Evolutionary conservation across 2,113 vertebrate species (phyloP), one percentile per base, ranked within the genome.

Genomic region (Oreochromis niloticus): DNA sequence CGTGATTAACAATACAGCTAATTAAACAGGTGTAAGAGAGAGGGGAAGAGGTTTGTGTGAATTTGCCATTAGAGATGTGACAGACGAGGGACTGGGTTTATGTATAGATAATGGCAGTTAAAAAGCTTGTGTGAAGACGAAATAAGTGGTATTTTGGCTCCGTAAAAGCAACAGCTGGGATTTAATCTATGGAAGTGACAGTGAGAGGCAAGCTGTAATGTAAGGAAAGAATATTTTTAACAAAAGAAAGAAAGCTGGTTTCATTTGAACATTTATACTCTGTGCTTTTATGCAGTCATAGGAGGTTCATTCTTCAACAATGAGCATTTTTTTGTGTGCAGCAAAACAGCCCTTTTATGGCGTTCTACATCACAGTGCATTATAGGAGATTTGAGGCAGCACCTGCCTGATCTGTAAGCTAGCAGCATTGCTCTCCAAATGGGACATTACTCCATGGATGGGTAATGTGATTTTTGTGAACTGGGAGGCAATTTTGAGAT

Each of bases 401-500:
- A 16, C 30, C 81, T 61, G 73, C 59, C 71, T 81, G 10, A 71
- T 83, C 89, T 75, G 66, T 11, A 41, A 68, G 83, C 61, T 17
- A 39, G 50, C 81, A 27, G 81, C 24, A 22, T 6, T 19, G 81
- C 89, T 81, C 83, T 86, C 88, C 85, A 91, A 93, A 93, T 91
- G 91, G 91, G 87, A 84, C 52, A 78, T 78, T 78, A 78, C 27
- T 78, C 59, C 43, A 24, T 81, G 88, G 83, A 89, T 71, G 81
- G 71, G 88, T 92, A 91, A 94, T 93, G 92, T 89, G 91, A 91
- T 87, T 93, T 95, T 90, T 87, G 87, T 92, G 95, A 94, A 91
- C 89, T 80, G 84, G 84, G 89, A 94, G 89, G 89, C 88, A 94
- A 96, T 95, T 94, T 95, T 85, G 91, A 91, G 89, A 92, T 93